These are phyloP conservation scores for Teleogryllus oceanicus DNA, from an alignment of 2,888 invertebrate species.

Conservation along the genomic window DNA sequence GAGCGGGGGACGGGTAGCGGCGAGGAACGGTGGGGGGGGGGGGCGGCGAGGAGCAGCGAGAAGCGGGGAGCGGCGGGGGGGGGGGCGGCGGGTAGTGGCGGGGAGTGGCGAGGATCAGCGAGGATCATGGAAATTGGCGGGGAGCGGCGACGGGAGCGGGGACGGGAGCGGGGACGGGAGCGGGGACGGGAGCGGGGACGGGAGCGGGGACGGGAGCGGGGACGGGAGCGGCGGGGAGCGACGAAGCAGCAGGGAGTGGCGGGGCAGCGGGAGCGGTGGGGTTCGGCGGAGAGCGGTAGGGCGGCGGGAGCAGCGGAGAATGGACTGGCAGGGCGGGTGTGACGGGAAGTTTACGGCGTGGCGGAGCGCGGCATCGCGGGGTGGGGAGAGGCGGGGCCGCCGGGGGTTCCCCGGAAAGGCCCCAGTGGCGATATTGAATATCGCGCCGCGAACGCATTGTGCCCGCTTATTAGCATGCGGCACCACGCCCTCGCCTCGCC, in stretches of 20 bases:
- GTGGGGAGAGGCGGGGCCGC: too few species aligned
- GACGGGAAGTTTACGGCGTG: neutral
- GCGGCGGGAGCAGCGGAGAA: neutral
- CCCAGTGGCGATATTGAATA: constrained; percentile 1
- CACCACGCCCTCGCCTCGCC: neutral
- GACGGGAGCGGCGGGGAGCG: neutral
- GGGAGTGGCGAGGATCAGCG: too few species aligned
- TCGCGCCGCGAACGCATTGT: constrained; percentile 18
- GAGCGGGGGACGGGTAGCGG: neutral
- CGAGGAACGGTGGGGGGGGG: neutral
- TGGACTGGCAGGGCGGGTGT: neutral
- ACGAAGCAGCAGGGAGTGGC: neutral
- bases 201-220: neutral
- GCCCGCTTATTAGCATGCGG: neutral
- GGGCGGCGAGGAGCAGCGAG: neutral
- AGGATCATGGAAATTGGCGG: too few species aligned
- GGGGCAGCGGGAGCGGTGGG: too few species aligned
- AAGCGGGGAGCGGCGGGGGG: neutral
- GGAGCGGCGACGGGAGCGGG: neutral
- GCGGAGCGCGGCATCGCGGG: neutral
- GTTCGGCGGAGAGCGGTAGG: too few species aligned
- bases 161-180: neutral
- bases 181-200: neutral
- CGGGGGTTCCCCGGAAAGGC: too few species aligned
- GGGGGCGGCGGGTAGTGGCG: neutral